Conservation (phyloP, 2,888 invertebrate species). For the Noctua janthe region DNA sequence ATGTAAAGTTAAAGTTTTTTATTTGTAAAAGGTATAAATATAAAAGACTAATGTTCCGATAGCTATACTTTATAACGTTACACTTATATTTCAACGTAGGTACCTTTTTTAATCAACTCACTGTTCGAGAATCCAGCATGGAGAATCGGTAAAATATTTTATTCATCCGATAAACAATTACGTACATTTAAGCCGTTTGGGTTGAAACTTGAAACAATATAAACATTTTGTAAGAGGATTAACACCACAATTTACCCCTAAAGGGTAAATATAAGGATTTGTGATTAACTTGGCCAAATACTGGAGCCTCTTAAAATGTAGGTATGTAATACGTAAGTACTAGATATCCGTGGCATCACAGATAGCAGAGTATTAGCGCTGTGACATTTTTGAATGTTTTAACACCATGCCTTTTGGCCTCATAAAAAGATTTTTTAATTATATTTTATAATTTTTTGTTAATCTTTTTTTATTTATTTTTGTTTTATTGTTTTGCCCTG, state of each 20-base stretch:
- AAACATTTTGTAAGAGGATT: slow-evolving; percentile 39
- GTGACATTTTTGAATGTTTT: too few species aligned
- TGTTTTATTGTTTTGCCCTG: too few species aligned
- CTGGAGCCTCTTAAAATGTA: background rate
- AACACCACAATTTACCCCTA: slow-evolving; percentile 41
- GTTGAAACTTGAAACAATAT: slow-evolving; percentile 42
- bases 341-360: background rate
- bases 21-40: too few species aligned
- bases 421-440: too few species aligned
- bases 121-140: slow-evolving; percentile 26
- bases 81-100: slow-evolving; percentile 27
- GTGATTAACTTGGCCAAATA: slow-evolving; percentile 17
- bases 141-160: slow-evolving; percentile 48
- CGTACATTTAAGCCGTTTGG: slow-evolving; percentile 48
- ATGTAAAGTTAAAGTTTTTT: background rate
- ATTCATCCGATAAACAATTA: slow-evolving; percentile 52
- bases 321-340: background rate
- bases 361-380: background rate
- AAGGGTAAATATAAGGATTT: slow-evolving; percentile 24
- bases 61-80: background rate
- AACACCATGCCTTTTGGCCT: too few species aligned
- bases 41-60: background rate
- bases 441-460: too few species aligned
- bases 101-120: slow-evolving; percentile 58
- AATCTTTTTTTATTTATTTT: too few species aligned